A percentile compares a stretch with the other conserved stretches of the same genome.
Conservation (phyloP, 2,888 invertebrate genomes). For the Drosophila niveifrons region DNA sequence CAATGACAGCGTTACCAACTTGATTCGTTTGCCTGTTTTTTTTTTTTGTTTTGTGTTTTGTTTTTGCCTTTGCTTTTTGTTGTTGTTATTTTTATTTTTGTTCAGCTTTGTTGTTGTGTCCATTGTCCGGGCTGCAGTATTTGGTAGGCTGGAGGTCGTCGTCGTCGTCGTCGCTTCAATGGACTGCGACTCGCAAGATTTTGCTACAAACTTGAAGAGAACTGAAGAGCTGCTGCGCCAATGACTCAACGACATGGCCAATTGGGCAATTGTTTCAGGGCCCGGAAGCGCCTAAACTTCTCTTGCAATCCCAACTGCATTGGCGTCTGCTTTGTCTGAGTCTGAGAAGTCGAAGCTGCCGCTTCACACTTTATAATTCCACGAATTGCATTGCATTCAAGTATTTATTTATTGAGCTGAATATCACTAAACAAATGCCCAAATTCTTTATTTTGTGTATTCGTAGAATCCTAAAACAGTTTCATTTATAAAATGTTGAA, state of each 20-base stretch:
- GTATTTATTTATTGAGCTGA: too few species aligned
- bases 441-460: too few species aligned
- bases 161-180: slow-evolving; percentile 2
- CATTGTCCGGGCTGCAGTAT: slow-evolving; percentile 30
- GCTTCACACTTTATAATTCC: neutral
- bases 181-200: neutral
- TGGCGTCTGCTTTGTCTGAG: neutral
- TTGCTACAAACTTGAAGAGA: neutral
- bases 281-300: slow-evolving; percentile 40
- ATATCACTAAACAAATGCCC: too few species aligned
- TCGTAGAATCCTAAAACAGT: neutral
- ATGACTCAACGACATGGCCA: slow-evolving; percentile 43
- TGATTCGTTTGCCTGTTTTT: slow-evolving; percentile 37
- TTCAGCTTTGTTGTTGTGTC: slow-evolving; percentile 11
- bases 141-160: slow-evolving; percentile 46
- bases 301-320: slow-evolving; percentile 10
- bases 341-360: neutral
- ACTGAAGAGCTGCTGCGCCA: neutral
- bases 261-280: slow-evolving; percentile 51
- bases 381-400: neutral
- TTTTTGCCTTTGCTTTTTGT: neutral
- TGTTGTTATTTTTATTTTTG: neutral
- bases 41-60: too few species aligned
- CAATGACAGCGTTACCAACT: slow-evolving; percentile 44
- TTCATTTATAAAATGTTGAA: neutral